Evolutionary conservation across 1,140 invertebrate species (phyloP).

Genomic region (Bradysia coprophila): DNA sequence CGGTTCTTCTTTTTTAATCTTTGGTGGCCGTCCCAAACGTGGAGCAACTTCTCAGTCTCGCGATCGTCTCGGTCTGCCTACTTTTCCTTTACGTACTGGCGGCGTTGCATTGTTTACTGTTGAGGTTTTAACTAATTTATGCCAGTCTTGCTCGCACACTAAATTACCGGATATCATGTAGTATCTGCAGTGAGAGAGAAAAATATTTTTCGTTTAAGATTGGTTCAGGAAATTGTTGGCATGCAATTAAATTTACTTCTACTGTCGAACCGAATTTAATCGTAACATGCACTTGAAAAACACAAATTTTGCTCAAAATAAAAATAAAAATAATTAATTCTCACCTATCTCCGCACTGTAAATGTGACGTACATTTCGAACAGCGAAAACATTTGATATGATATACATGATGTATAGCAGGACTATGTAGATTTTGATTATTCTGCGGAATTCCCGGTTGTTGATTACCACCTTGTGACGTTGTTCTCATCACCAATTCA

Average conservation of each 20-base stretch:
- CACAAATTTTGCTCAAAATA: too few relatives aligned
- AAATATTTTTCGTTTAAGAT: too few relatives aligned
- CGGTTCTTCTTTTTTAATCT: background rate
- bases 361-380: conserved; percentile 64
- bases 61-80: conserved; percentile 19
- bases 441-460: conserved; percentile 25
- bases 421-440: conserved; percentile 9
- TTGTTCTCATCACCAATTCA: conserved; percentile 78
- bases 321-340: too few relatives aligned
- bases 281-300: too few relatives aligned
- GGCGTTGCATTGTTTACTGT: conserved; percentile 35
- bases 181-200: conserved; percentile 32
- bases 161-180: conserved; percentile 66
- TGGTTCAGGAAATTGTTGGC: too few relatives aligned
- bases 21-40: conserved; percentile 4
- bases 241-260: too few relatives aligned
- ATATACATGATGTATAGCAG: conserved; percentile 37
- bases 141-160: conserved; percentile 84
- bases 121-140: conserved; percentile 66
- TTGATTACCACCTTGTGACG: conserved; percentile 14
- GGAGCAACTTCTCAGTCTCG: conserved; percentile 16
- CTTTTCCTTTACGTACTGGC: conserved; percentile 62
- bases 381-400: conserved; percentile 83
- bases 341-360: conserved; percentile 71
- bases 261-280: too few relatives aligned